Base-by-base conservation (phyloP, 92 coral and sea anemone species). In the Metridium senile region DNA sequence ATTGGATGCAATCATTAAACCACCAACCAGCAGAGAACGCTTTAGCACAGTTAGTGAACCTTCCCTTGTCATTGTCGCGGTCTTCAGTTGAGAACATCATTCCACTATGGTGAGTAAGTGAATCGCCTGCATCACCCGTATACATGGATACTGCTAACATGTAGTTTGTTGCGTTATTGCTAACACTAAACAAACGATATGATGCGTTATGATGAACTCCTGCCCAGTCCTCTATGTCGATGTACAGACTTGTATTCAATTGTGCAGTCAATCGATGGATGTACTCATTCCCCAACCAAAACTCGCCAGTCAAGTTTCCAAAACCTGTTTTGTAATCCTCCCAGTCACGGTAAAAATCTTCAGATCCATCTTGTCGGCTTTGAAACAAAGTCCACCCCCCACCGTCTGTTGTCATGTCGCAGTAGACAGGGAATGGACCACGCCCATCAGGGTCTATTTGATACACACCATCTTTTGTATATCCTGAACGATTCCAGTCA, bases 61-160 rank as follows among this genome's bases (percentile, higher is more conserved):
- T 0, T 1, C 28, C 0, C 2, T n/a, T 0, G 72, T 84, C 86
- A 25, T 88, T 75, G n/a, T 88, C 89, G 9, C 22, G 58, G 45
- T 88, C 89, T 17, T 21, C 58, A 1, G 93, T 84, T 9, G 80
- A 54, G 46, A 79, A 88, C 17, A 10, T 11, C 83, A 75, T 71
- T 20, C 75, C 76, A 23, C 80, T 58, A 18, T 88, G 87, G 0
- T 1, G 0, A 4, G 19, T 4, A 59, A 79, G 51, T 33, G 87
- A 83, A 59, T 87, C 88, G 0, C 74, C 81, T 0, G 78, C 91
- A 22, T 88, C 46, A 9, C 90, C 90, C 35, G 70, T 73, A 35
- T 34, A 83, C 11, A 39, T 70, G 2, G 51, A 16, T 10, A 84
- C n/a, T 26, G 1, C 61, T 45, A 87, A 58, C 54, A 20, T 25